phyloP scores from a whole-genome alignment of 2,797 vertebrate genomes.

The Gymnoscopelus braueri region DNA sequence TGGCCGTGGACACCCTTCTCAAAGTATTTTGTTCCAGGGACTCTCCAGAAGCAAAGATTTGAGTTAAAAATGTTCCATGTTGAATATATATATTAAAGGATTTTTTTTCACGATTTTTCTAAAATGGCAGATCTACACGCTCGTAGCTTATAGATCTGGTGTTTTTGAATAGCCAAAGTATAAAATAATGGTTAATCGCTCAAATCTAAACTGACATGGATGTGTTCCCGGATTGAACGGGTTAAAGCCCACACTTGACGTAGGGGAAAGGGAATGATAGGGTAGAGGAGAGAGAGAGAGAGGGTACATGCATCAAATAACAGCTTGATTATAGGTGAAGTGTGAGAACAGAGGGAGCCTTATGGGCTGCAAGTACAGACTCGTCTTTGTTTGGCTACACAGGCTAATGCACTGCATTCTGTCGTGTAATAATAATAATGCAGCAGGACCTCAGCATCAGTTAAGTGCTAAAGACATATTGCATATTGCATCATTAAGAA shows the following conservation, averaged over 20 bases:
- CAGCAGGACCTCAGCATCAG: slow-evolving; percentile 16
- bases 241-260: slow-evolving; percentile 3
- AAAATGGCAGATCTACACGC: no score
- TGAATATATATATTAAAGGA: no score
- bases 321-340: slow-evolving; percentile 62
- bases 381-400: slow-evolving; percentile 60
- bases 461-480: slow-evolving; percentile 10
- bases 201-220: no score
- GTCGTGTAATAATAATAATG: slow-evolving; percentile 40
- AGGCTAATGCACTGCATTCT: slow-evolving; percentile 39
- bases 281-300: slow-evolving; percentile 13
- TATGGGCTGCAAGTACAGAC: slow-evolving; percentile 47
- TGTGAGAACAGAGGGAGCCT: slow-evolving; percentile 54
- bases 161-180: no score
- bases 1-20: no score
- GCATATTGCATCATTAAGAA: neutral
- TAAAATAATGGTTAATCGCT: no score
- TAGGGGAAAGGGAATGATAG: slow-evolving; percentile 16
- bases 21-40: no score
- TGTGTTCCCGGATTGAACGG: no score
- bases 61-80: no score
- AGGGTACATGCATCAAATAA: slow-evolving; percentile 55
- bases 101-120: no score
- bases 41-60: no score
- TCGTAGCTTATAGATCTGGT: no score